A percentile compares a stretch with the other conserved stretches of the same genome.
These are phyloP conservation scores for Lutjanus erythropterus DNA, from an alignment of 2,113 vertebrate species.

Conservation along the genomic window DNA sequence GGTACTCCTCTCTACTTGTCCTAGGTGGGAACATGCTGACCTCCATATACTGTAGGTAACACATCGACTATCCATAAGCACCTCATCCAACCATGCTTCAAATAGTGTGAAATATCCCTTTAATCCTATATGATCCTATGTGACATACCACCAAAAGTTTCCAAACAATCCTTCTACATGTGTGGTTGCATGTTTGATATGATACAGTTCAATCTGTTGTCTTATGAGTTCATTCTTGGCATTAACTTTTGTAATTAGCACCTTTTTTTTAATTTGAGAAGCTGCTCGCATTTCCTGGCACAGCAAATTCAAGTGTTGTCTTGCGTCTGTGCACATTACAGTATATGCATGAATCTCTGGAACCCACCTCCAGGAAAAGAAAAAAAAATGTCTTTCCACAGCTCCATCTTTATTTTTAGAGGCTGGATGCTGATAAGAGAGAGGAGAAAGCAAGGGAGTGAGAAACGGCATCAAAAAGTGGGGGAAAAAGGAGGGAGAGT, in stretches of 20 bases:
- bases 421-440: constrained; percentile 76
- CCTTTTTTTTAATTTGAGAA: constrained; percentile 52
- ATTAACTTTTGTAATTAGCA: constrained; percentile 63
- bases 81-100: too few relatives aligned
- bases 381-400: constrained; percentile 58
- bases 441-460: constrained; percentile 55
- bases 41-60: too few relatives aligned
- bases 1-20: too few relatives aligned
- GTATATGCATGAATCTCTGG: constrained; percentile 53
- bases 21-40: too few relatives aligned
- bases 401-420: constrained; percentile 80
- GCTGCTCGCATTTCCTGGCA: constrained; percentile 44
- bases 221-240: constrained; percentile 31
- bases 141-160: background rate
- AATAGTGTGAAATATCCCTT: too few relatives aligned
- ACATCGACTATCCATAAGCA: too few relatives aligned
- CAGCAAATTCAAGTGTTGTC: constrained; percentile 50
- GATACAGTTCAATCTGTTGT: constrained; percentile 8
- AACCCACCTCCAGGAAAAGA: constrained; percentile 69
- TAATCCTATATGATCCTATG: background rate
- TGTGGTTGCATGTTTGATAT: background rate
- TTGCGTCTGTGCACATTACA: constrained; percentile 55
- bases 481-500: constrained; percentile 26
- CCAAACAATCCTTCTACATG: background rate
- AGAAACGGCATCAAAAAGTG: constrained; percentile 60